Conservation (phyloP, 2,113 vertebrate species). For the Clupea harengus region DNA sequence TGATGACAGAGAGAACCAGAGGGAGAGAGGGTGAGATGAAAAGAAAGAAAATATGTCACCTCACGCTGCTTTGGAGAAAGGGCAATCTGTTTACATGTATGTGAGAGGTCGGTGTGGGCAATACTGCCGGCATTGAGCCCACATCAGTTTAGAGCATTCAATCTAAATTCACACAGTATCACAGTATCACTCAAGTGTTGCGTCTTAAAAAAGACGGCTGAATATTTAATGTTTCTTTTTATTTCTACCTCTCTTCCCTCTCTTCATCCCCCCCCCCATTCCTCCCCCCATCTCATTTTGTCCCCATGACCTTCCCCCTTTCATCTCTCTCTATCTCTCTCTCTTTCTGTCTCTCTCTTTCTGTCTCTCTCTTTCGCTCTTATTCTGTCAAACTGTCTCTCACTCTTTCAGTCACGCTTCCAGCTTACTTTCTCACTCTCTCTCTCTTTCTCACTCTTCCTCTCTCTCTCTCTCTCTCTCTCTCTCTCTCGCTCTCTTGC, state of each 20-base stretch:
- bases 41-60: neutral
- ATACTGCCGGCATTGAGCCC: constrained; percentile 20
- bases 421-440: neutral
- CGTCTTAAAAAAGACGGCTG: constrained; percentile 41
- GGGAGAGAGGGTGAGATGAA: neutral
- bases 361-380: neutral
- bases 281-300: neutral
- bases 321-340: neutral
- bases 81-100: constrained; percentile 34
- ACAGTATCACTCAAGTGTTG: constrained; percentile 38
- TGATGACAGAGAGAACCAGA: neutral
- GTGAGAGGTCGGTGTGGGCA: constrained; percentile 11
- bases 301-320: neutral
- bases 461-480: constrained; percentile 1
- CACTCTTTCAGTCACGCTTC: neutral
- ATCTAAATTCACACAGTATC: constrained; percentile 43
- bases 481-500: neutral
- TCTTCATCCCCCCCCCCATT: constrained; percentile 1
- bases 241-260: neutral
- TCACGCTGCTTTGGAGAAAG: neutral
- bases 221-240: constrained; percentile 46
- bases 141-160: constrained; percentile 40
- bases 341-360: neutral
- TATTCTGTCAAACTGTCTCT: neutral
- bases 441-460: neutral